phyloP scores from a whole-genome alignment of 2,113 vertebrate species.

The Lepidiolamprologus cunningtoni region DNA sequence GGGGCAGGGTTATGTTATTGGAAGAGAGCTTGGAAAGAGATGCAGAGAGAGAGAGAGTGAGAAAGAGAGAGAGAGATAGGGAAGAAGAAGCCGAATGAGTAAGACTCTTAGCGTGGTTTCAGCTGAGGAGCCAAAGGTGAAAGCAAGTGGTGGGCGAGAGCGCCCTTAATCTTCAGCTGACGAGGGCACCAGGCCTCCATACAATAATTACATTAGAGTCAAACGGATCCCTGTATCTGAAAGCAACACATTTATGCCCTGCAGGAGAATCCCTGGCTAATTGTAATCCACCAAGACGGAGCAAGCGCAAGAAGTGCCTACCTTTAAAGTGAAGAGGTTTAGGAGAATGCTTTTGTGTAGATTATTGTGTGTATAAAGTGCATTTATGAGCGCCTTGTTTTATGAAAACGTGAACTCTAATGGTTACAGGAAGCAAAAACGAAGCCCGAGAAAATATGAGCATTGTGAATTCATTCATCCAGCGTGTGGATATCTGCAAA shows the following conservation, averaged over 20 bases:
- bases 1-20: slow-evolving; percentile 46
- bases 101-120: slow-evolving; percentile 61
- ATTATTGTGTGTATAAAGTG: slow-evolving; percentile 31
- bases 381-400: slow-evolving; percentile 3
- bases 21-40: slow-evolving; percentile 28
- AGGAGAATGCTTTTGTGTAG: slow-evolving; percentile 44
- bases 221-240: slow-evolving; percentile 78
- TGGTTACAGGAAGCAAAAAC: slow-evolving; percentile 2
- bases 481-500: slow-evolving; percentile 1
- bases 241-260: slow-evolving; percentile 80
- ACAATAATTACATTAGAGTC: slow-evolving; percentile 79
- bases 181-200: slow-evolving; percentile 66
- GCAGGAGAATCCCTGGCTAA: slow-evolving; percentile 75
- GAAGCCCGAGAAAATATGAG: not conserved
- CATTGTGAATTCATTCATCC: slow-evolving; percentile 8
- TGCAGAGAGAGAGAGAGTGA: slow-evolving; percentile 8
- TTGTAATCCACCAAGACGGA: slow-evolving; percentile 76
- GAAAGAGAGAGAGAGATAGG: not conserved
- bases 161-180: slow-evolving; percentile 73
- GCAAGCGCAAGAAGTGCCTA: slow-evolving; percentile 63
- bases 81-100: slow-evolving; percentile 17
- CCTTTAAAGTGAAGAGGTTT: slow-evolving; percentile 64
- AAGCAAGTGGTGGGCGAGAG: slow-evolving; percentile 71
- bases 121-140: slow-evolving; percentile 76
- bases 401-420: slow-evolving; percentile 11